phyloP scores from a whole-genome alignment of 2,113 vertebrate genomes.

The Thalassoma bifasciatum region DNA sequence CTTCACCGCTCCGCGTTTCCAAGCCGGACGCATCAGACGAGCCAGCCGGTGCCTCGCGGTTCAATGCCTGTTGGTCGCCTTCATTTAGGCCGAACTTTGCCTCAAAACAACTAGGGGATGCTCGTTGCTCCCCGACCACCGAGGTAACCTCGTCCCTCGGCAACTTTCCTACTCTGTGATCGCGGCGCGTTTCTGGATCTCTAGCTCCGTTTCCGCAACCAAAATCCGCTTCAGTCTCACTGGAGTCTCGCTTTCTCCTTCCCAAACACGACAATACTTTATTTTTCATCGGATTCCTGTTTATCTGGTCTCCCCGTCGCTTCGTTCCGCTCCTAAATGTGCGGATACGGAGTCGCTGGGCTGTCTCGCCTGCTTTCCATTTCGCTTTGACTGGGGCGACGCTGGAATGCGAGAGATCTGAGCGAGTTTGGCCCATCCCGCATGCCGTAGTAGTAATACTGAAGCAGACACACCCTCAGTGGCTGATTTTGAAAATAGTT shows the following conservation, averaged over 20 bases:
- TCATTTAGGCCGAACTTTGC: constrained; percentile 31
- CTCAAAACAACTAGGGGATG: constrained; percentile 20
- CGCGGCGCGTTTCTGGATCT: constrained; percentile 62
- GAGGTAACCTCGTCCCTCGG: constrained; percentile 68
- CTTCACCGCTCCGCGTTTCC: constrained; percentile 52
- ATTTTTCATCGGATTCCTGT: constrained; percentile 76
- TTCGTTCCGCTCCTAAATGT: constrained; percentile 27
- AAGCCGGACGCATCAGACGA: constrained; percentile 57
- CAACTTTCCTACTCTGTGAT: constrained; percentile 74
- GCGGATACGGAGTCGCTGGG: constrained; percentile 38
- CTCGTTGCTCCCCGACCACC: constrained; percentile 34
- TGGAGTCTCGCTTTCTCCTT: constrained; percentile 64
- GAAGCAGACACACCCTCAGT: constrained; percentile 67
- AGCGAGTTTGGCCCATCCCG: constrained; percentile 81
- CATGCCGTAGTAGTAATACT: constrained; percentile 73
- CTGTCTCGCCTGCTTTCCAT: constrained; percentile 53
- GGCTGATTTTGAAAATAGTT: constrained; percentile 10
- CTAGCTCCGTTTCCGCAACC: constrained; percentile 41
- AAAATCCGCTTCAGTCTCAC: constrained; percentile 31
- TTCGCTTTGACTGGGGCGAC: constrained; percentile 48
- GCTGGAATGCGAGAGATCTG: constrained; percentile 49
- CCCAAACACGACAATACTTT: constrained; percentile 74
- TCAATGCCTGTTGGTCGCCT: constrained; percentile 14
- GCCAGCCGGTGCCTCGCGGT: constrained; percentile 11
- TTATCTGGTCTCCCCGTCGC: constrained; percentile 40